Evolutionary conservation across 2,113 vertebrate species (phyloP), one percentile per base, ranked within the genome.

Genomic region (Campylomormyrus numenius): DNA sequence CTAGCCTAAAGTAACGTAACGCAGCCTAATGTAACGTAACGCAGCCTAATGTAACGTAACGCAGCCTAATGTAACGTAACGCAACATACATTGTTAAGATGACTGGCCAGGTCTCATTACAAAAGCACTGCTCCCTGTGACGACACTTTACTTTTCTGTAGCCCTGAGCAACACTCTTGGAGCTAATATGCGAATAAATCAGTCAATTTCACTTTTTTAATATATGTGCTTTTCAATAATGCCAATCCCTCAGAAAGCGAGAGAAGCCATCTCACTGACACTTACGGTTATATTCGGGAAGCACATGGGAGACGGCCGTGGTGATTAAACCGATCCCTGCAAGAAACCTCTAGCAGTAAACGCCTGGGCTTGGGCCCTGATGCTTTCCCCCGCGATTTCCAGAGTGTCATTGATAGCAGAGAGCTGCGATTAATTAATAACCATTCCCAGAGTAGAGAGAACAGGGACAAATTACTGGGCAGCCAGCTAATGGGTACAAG

Each of bases 351-450:
- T 15, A 49, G 89, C 91, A 91, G 91, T 15, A 52, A 77, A 85
- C 70, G 35, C 21, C 46, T 17, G 27, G 39, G 13, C 48, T 3
- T 83, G 84, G 92, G 92, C 42, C 89, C 42, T 88, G 91, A 90
- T 88, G 70, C 90, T 93, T 92, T 92, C 92, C 93, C 92, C 7
- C 49, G 92, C 88, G 91, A 92, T 90, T 90, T 92, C 89, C 77
- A 88, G 91, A 94, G 93, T 93, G 94, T 94, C 92, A 93, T 91
- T 90, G 92, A 94, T 88, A 90, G 88, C 89, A 53, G 90, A 91
- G 91, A 94, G 56, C 39, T 94, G 92, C 92, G 92, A 92, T 93
- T 93, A 93, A 94, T 95, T 91, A 94, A 93, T 66, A 74, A 93
- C 88, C 91, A 90, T 93, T 94, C 93, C 92, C 93, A 93, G 92